A percentile compares a stretch with the other conserved stretches of the same genome.
Conservation (phyloP, 2,888 invertebrate genomes). For the Machimus rusticus region DNA sequence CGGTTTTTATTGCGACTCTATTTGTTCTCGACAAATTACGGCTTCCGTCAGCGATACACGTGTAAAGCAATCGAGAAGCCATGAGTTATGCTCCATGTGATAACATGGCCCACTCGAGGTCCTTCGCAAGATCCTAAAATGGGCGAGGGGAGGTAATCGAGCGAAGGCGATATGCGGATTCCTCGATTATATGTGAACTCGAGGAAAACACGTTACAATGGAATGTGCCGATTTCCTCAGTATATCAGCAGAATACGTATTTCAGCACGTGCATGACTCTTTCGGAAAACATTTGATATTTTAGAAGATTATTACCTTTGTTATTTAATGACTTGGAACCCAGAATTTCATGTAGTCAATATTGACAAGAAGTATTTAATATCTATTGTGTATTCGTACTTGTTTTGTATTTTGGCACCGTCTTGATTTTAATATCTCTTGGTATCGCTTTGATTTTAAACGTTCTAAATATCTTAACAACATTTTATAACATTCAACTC, state of each 20-base stretch:
- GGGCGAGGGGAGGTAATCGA: neutral
- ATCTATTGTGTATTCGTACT: too few relatives aligned
- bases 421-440: too few relatives aligned
- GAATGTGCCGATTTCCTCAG: neutral
- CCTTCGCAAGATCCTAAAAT: neutral
- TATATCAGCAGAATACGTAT: neutral
- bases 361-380: too few relatives aligned
- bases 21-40: conserved; percentile 7
- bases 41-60: neutral
- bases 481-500: too few relatives aligned
- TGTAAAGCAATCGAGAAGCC: neutral
- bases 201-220: neutral
- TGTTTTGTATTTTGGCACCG: too few relatives aligned
- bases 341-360: too few relatives aligned
- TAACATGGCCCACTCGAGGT: neutral
- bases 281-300: neutral
- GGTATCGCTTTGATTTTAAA: too few relatives aligned
- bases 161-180: neutral
- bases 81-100: neutral
- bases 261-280: neutral
- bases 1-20: conserved; percentile 16
- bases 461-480: too few relatives aligned
- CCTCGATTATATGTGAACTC: neutral
- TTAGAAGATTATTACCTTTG: too few relatives aligned
- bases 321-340: too few relatives aligned